Base-by-base conservation (phyloP, 2,888 invertebrate species). In the Beris chalybata region DNA sequence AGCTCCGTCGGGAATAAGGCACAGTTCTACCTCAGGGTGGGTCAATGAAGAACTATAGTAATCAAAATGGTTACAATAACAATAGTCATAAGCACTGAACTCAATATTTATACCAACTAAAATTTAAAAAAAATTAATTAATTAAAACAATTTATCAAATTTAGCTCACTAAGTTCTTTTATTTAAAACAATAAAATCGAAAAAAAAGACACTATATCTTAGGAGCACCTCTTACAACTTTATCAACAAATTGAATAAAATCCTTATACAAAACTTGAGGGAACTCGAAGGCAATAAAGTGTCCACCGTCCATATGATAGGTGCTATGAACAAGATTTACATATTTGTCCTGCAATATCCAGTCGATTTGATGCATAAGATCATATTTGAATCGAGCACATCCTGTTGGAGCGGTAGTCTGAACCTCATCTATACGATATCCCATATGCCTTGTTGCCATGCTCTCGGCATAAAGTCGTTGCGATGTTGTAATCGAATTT, bases 281-380 rank as follows among this genome's bases (percentile, higher is more conserved):
- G 68, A 86, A 83, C 77, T 96, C 93, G 65, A 94, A 82, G 0
- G 93, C 92, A 0, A 90, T 89, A 78, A 95, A 97, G 77, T 96
- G 95, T 0, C 96, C 96, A 1, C 93, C 93, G 4, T 85, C 82
- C 0, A 84, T 81, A 44, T 88, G 83, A 52, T 88, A 82, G 0
- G 85, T 88, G 72, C 86, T 86, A 56, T 88, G 89, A 4, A 91
- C 81, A 56, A 93, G 78, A 77, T 92, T 90, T 11, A 74, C 77
- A 76, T 83, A 92, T 72, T 86, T 87, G 1, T 84, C 77, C 52
- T 80, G 79, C 4, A 92, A 74, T 4, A 89, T 76, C 15, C 78
- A 81, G 71, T 89, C 86, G 0, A 90, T 85, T 11, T 81, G 76
- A 69, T 85, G 85, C 0, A 79, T 52, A 0, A 93, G 22, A 71